Evolutionary conservation across 2,797 vertebrate species (phyloP).

Genomic region (Siniperca scherzeri): DNA sequence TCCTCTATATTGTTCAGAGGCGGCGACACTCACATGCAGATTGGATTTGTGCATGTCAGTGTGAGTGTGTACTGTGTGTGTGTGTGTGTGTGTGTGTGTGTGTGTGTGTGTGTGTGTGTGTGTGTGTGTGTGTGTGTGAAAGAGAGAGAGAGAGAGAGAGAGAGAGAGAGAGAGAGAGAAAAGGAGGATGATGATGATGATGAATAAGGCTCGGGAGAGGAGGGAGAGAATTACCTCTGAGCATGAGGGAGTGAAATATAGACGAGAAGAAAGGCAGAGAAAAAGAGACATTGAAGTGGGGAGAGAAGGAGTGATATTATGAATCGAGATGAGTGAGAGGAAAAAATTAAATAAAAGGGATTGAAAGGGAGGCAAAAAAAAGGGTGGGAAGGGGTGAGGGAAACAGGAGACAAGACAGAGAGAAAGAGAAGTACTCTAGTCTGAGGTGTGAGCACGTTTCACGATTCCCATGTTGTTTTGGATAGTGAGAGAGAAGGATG

Average conservation of each 20-base stretch:
- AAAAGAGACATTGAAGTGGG: constrained; percentile 53
- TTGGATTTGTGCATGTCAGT: constrained; percentile 49
- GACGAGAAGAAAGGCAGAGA: constrained; percentile 48
- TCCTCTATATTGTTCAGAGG: constrained; percentile 52
- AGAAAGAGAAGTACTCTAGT: constrained; percentile 41
- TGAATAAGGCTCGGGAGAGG: constrained; percentile 73
- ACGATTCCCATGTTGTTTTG: constrained; percentile 69
- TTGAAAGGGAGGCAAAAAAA: constrained; percentile 29
- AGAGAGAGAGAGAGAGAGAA: constrained; percentile 3
- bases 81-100: constrained; percentile 15
- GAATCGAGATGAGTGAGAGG: constrained; percentile 44
- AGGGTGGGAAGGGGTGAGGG: constrained; percentile 13
- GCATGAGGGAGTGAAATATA: constrained; percentile 74
- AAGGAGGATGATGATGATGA: constrained; percentile 62
- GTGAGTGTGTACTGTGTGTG: constrained; percentile 23
- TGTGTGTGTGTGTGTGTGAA: not conserved
- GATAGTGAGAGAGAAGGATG: constrained; percentile 56
- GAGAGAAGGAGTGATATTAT: constrained; percentile 56
- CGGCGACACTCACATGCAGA: constrained; percentile 59
- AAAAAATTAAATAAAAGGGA: constrained; percentile 50
- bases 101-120: not conserved
- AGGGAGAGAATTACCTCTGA: constrained; percentile 79
- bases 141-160: not conserved
- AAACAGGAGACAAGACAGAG: constrained; percentile 25
- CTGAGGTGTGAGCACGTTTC: constrained; percentile 69